Evolutionary conservation across 1,140 invertebrate genomes (phyloP).

Genomic region (Ceratina calcarata): DNA sequence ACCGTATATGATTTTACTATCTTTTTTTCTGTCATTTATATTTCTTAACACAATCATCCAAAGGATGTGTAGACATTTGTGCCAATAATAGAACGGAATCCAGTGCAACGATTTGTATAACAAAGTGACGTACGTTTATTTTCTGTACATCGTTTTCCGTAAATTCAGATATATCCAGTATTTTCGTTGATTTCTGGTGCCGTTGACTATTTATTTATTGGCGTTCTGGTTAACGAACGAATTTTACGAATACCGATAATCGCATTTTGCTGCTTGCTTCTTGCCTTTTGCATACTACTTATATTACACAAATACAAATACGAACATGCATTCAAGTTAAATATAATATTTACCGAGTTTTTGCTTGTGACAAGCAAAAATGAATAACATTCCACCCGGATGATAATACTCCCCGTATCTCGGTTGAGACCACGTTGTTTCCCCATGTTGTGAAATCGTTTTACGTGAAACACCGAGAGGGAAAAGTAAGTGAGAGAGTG

Average conservation of each 20-base stretch:
- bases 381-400: not conserved
- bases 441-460: not conserved
- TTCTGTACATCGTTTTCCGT: not conserved
- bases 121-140: not conserved
- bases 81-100: constrained; percentile 18
- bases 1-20: too few species aligned
- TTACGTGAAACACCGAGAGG: not conserved
- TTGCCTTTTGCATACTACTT: constrained; percentile 30
- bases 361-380: not conserved
- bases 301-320: not conserved
- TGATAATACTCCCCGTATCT: not conserved
- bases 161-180: too few species aligned
- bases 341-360: not conserved
- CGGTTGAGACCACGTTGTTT: not conserved
- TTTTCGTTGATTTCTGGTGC: not conserved
- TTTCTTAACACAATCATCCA: not conserved
- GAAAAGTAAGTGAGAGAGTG: not conserved
- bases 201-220: not conserved
- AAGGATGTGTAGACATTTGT: not conserved
- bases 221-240: not conserved
- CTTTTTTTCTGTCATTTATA: not conserved
- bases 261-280: constrained; percentile 28
- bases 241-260: not conserved
- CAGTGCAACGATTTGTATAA: not conserved
- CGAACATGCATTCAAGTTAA: constrained; percentile 11